Evolutionary conservation across 2,888 invertebrate species (phyloP).

Genomic region (Ochropleura plecta): DNA sequence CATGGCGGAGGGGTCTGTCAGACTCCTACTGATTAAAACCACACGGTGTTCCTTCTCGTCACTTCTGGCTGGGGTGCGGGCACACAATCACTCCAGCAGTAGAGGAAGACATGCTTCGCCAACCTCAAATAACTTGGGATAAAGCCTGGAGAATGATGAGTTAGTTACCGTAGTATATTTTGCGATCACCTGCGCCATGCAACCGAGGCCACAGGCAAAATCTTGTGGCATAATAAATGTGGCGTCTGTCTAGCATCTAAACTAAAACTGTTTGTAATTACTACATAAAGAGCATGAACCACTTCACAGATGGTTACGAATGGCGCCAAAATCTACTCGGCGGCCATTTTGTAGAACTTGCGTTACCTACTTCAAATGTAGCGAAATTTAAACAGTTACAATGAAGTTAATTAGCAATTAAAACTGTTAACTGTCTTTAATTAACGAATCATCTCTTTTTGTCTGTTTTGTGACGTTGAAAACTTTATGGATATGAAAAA

Average conservation of each 20-base stretch:
- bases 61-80: no score
- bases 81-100: no score
- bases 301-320: conserved; percentile 22
- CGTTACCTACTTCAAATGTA: not conserved
- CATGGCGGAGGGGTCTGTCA: no score
- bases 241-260: not conserved
- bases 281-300: not conserved
- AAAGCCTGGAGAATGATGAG: no score
- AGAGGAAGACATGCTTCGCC: no score
- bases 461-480: not conserved
- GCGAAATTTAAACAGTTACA: conserved; percentile 1
- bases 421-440: conserved; percentile 13
- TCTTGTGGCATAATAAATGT: not conserved
- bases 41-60: no score
- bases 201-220: no score
- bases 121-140: no score
- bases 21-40: no score
- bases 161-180: not conserved
- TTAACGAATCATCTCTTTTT: not conserved
- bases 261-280: not conserved
- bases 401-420: conserved; percentile 1
- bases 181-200: not conserved
- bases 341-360: not conserved
- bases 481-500: not conserved
- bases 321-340: not conserved